These are phyloP conservation scores for Picus viridis DNA, from an alignment of 2,797 vertebrate genomes.

Conservation along the genomic window DNA sequence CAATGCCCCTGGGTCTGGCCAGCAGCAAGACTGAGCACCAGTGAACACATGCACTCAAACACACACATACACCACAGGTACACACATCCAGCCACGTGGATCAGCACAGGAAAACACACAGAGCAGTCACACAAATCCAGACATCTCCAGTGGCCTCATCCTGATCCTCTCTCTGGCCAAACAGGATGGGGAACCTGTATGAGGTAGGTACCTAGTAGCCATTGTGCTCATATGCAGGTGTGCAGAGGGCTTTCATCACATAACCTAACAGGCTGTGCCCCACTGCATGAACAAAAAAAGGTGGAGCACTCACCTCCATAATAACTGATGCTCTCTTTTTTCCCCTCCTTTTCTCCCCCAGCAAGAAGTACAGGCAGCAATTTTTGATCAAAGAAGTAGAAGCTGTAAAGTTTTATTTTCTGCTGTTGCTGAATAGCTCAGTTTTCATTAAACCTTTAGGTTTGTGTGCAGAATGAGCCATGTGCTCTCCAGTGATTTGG, in stretches of 20 bases:
- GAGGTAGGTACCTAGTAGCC: background rate
- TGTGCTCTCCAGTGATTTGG: background rate
- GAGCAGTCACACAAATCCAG: background rate
- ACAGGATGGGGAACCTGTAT: background rate
- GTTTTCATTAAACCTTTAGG: background rate
- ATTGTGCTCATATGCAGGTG: background rate
- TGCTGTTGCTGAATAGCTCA: background rate
- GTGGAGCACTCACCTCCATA: background rate
- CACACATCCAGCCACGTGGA: background rate
- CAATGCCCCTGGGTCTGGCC: background rate
- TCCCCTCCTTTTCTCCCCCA: background rate
- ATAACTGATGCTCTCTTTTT: background rate
- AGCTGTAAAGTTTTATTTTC: background rate
- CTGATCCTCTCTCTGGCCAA: background rate
- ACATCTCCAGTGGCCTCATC: background rate
- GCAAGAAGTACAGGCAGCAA: background rate
- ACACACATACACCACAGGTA: rapidly evolving
- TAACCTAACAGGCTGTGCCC: background rate
- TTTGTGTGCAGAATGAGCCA: background rate
- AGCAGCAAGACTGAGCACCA: background rate
- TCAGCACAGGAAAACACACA: background rate
- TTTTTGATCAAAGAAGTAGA: background rate
- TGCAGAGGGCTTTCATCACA: background rate
- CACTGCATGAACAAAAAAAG: background rate
- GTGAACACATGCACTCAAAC: background rate